Percentiles rank a stretch among this genome's conserved stretches.
Evolutionary conservation across 2,113 vertebrate species (phyloP).

Genomic region (Oenanthe melanoleuca): DNA sequence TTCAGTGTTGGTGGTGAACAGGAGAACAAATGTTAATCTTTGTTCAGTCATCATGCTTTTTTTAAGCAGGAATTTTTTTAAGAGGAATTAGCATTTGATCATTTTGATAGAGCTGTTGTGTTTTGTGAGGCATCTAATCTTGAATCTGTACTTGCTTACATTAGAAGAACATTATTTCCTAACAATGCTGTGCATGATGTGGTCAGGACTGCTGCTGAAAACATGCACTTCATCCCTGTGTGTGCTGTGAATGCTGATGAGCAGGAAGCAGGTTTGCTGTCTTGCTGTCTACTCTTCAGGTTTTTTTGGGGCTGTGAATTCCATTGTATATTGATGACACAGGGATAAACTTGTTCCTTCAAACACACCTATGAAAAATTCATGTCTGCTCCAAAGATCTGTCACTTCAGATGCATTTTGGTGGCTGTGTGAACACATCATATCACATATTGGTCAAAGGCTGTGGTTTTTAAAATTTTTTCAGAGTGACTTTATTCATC

Average conservation of each 20-base stretch:
- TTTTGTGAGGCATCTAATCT: neutral
- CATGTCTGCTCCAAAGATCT: constrained; percentile 1
- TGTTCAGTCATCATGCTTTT: neutral
- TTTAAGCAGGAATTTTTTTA: too few relatives aligned
- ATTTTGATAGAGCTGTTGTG: neutral
- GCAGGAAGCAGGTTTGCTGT: neutral
- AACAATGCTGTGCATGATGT: neutral
- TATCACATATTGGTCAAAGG: neutral
- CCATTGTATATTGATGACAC: constrained; percentile 36
- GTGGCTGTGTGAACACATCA: neutral
- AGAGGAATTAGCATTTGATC: neutral
- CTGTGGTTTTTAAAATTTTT: neutral
- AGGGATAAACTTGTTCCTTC: constrained; percentile 22
- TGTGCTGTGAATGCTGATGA: neutral
- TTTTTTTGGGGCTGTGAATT: constrained; percentile 15
- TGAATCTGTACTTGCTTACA: neutral
- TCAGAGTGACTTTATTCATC: neutral
- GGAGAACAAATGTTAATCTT: neutral
- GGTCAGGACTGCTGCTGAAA: neutral
- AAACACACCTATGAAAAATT: constrained; percentile 31
- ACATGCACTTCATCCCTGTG: neutral
- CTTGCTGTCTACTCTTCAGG: neutral
- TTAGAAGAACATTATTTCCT: neutral
- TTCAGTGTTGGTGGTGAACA: neutral
- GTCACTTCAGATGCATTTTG: neutral